Percentiles rank a stretch among this genome's conserved stretches.
Evolutionary conservation across 1,140 invertebrate genomes (phyloP).

Genomic region (Heliconius melpomene): DNA sequence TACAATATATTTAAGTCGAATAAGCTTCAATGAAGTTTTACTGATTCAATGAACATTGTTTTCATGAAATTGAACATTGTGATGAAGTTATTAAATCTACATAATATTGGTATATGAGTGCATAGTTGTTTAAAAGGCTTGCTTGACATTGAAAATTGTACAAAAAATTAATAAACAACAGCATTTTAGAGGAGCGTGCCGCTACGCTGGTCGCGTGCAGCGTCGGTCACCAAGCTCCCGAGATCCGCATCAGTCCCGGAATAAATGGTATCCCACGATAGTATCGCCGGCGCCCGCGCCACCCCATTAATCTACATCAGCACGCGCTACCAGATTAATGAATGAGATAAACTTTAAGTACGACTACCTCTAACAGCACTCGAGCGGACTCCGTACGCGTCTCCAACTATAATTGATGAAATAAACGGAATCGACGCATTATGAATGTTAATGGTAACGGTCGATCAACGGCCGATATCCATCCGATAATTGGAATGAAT

Average conservation of each 20-base stretch:
- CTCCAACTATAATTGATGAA: constrained; percentile 70
- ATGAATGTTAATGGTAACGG: constrained; percentile 68
- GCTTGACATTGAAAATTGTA: not conserved
- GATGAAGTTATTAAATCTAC: too few relatives aligned
- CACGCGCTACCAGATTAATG: constrained; percentile 76
- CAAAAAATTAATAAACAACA: constrained; percentile 3
- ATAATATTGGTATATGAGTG: not conserved
- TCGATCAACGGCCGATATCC: constrained; percentile 48
- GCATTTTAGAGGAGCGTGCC: constrained; percentile 29
- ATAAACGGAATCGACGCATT: constrained; percentile 64
- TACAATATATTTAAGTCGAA: too few relatives aligned
- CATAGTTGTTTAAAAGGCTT: not conserved
- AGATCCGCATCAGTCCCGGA: constrained; percentile 65
- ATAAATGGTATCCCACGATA: constrained; percentile 66
- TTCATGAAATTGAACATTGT: too few relatives aligned
- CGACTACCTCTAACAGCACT: constrained; percentile 61
- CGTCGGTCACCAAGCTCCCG: constrained; percentile 37
- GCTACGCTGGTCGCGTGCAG: constrained; percentile 55
- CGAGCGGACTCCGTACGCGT: constrained; percentile 48
- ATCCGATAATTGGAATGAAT: constrained; percentile 69
- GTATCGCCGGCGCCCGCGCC: constrained; percentile 64
- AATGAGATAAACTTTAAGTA: constrained; percentile 76
- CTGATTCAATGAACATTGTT: too few relatives aligned
- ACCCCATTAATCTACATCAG: constrained; percentile 78
- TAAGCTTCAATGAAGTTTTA: too few relatives aligned